Evolutionary conservation across 2,888 invertebrate species (phyloP), one percentile per base, ranked within the genome.

Genomic region (Stenodema calcarata): DNA sequence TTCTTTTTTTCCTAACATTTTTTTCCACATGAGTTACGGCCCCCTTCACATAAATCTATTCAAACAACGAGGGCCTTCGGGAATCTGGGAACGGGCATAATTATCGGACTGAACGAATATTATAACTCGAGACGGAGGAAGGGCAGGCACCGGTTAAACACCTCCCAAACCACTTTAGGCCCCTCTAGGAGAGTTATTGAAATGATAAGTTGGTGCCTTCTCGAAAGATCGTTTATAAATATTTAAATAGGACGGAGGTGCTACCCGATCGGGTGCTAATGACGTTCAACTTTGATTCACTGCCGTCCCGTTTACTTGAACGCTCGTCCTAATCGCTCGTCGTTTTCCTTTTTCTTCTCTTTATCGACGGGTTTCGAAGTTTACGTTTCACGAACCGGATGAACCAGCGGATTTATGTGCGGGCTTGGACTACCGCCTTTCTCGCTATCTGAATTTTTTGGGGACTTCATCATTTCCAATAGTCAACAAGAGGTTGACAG

Each of bases 221-320:
- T 84, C 84, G 84, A 84, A 84, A 84, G 84, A 84, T 84, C 84
- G 84, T 84, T 84, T 84, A 84, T 84, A 84, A 84, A 84, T 84
- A 84, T 84, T 84, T 84, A 84, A 84, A 84, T 73, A 84, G 84
- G 84, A 84, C 50, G 44, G 75, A 70, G 84, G 70, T 73, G 84
- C 84, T 84, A 84, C 84, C 47, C 84, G 84, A 84, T 84, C 84
- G 84, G 84, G 84, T 84, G 84, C 84, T 84, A 84, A 84, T 84
- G 84, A 84, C 84, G 73, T 28, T 84, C 84, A 82, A 84, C 84
- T 84, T 82, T 84, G 84, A 84, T 84, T 84, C 84, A 84, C 84
- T 73, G 84, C 84, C 75, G 27, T 27, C 75, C 42, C 50, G 84
- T 73, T 84, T 84, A 84, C 84, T 75, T 84, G 44, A 84, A 84